Base-by-base conservation (phyloP, 2,797 vertebrate genomes). In the Xerus rutilus region DNA sequence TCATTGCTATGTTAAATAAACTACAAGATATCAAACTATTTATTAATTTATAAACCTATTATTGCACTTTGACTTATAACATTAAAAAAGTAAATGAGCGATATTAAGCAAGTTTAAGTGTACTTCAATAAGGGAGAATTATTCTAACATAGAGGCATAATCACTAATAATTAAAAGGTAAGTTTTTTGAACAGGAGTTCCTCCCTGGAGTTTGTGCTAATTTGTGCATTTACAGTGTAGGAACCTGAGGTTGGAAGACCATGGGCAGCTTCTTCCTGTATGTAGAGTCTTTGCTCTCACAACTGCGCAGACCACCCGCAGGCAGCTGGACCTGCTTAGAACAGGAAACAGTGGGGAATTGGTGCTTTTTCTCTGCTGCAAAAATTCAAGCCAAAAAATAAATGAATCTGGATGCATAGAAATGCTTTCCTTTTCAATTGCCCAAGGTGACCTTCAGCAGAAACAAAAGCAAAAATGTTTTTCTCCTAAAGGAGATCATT, bases 381-480 rank as follows among this genome's bases (percentile, higher is more conserved):
- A 91, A 94, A 91, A 94, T 62, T 65, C 83, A 93, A 95, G 83
- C 86, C 91, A 87, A 95, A 96, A 89, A 89, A 89, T 54, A 89
- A 95, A 96, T 64, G 89, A 91, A 78, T 92, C 62, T 95, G 69
- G n/a, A 91, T 93, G 43, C 84, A 70, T 62, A 81, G 35, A 84
- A 95, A 91, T 93, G 76, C 45, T 97, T 97, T 97, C 7, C 49
- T 84, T 97, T 95, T 97, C 90, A 67, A 89, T 73, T 0, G 14
- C 8, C 14, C 91, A 90, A 97, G 95, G 84, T 97, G 86, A 94
- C 84, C 32, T 95, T 86, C 39, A 52, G 15, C 73, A 96, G 84
- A 88, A 96, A 93, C 18, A n/a, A 92, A 97, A 97, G 83, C 94
- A 92, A 77, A 69, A 92, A 47, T 49, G 2, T 82, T 93, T 74